Evolutionary conservation across 2,113 vertebrate genomes (phyloP).

Genomic region (Cyanocitta stelleri): DNA sequence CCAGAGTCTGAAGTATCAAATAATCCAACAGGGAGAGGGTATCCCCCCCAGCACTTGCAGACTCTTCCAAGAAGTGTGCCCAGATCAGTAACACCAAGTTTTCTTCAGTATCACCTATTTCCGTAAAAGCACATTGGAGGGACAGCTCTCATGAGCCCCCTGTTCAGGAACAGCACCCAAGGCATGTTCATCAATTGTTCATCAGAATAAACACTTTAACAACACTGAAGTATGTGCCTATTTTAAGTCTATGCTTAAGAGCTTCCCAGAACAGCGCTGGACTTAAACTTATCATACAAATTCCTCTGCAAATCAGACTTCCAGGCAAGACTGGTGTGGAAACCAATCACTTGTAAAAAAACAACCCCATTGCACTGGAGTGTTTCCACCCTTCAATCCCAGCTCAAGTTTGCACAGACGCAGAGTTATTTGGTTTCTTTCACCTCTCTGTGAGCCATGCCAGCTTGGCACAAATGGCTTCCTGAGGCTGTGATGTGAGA

Average conservation of each 20-base stretch:
- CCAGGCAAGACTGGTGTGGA: background rate
- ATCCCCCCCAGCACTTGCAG: background rate
- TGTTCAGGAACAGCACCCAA: background rate
- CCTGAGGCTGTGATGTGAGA: background rate
- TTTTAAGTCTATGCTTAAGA: conserved; percentile 3
- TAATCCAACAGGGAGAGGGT: background rate
- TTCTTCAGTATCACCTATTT: background rate
- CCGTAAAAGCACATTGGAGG: background rate
- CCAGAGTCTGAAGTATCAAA: background rate
- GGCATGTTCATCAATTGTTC: background rate
- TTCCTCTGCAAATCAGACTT: conserved; percentile 4
- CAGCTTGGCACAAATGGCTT: background rate
- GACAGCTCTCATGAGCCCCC: background rate
- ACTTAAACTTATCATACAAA: conserved; percentile 2
- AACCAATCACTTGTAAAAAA: background rate
- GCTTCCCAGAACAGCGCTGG: conserved; percentile 33
- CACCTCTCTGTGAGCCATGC: background rate
- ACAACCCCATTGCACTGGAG: background rate
- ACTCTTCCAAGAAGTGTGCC: background rate
- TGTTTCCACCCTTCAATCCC: background rate
- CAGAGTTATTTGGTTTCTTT: background rate
- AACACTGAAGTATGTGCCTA: background rate
- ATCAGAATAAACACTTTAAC: background rate
- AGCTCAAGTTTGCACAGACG: background rate
- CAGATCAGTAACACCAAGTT: background rate